Evolutionary conservation across 1,140 invertebrate genomes (phyloP).

Genomic region (Drosophila tani): DNA sequence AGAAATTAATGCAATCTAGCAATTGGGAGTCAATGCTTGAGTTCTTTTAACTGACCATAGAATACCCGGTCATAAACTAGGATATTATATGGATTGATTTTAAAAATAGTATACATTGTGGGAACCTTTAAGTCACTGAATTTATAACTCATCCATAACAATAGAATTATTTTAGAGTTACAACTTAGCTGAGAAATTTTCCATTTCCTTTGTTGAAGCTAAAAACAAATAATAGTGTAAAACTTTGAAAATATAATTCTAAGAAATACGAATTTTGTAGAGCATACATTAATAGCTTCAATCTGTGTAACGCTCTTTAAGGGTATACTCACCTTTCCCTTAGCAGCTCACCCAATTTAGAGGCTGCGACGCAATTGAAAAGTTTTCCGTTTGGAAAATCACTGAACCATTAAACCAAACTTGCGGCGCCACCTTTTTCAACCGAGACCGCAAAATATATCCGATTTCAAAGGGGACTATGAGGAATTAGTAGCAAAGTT

Average conservation of each 20-base stretch:
- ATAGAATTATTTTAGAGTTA: too few relatives aligned
- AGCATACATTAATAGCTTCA: background rate
- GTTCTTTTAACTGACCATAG: too few relatives aligned
- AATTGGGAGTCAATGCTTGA: too few relatives aligned
- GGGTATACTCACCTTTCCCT: background rate
- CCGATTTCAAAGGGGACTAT: conserved; percentile 51
- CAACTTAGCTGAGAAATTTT: too few relatives aligned
- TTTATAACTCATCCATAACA: too few relatives aligned
- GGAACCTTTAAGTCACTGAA: too few relatives aligned
- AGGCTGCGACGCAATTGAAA: conserved; percentile 60
- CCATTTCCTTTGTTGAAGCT: too few relatives aligned
- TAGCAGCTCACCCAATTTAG: conserved; percentile 5
- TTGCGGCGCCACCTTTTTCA: conserved; percentile 57
- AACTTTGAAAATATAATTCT: too few relatives aligned
- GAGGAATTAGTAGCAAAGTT: conserved; percentile 22
- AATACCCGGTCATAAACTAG: too few relatives aligned
- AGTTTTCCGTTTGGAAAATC: conserved; percentile 60
- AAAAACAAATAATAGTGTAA: too few relatives aligned
- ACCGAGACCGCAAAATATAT: conserved; percentile 56
- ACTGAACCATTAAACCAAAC: conserved; percentile 52
- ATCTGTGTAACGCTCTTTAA: background rate
- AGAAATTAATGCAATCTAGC: background rate
- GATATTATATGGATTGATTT: too few relatives aligned
- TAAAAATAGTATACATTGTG: too few relatives aligned
- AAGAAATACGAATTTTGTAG: background rate